Conservation (phyloP, 2,888 invertebrate species). For the Campoplex capitator region DNA sequence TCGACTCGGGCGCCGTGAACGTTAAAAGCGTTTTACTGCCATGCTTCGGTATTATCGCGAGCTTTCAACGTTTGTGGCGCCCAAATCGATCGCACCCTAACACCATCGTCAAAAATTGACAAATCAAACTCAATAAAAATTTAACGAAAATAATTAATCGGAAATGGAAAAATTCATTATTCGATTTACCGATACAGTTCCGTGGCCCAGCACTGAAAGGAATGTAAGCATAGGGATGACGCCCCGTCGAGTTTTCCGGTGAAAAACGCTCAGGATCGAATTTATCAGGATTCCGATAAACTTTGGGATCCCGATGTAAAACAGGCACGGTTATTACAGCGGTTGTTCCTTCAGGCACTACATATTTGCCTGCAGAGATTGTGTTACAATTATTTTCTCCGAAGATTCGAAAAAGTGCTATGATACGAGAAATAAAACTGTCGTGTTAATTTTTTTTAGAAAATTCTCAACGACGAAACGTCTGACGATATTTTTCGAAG, state of each 20-base stretch:
- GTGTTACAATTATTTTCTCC: neutral
- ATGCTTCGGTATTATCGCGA: too few relatives aligned
- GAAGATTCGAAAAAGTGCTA: too few relatives aligned
- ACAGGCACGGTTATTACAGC: slow-evolving; percentile 80
- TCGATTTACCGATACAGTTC: slow-evolving; percentile 79
- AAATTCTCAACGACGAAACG: too few relatives aligned
- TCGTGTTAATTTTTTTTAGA: too few relatives aligned
- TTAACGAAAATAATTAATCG: neutral
- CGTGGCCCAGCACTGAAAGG: slow-evolving; percentile 83
- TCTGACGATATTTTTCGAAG: too few relatives aligned
- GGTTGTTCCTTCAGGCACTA: slow-evolving; percentile 81
- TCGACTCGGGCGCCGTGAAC: too few relatives aligned
- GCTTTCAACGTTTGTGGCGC: too few relatives aligned
- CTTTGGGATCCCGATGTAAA: slow-evolving; percentile 84
- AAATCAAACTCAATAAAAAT: neutral
- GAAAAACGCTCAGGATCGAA: slow-evolving; percentile 86
- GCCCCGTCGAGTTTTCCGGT: slow-evolving; percentile 81
- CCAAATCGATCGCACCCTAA: too few relatives aligned
- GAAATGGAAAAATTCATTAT: neutral
- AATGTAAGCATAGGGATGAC: slow-evolving; percentile 84
- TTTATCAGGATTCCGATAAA: slow-evolving; percentile 85
- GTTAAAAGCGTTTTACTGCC: too few relatives aligned
- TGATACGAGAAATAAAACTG: too few relatives aligned
- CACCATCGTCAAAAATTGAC: too few relatives aligned
- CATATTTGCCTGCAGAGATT: slow-evolving; percentile 76